Conservation (phyloP, 2,797 vertebrate species). For the Pantherophis vulpinus region DNA sequence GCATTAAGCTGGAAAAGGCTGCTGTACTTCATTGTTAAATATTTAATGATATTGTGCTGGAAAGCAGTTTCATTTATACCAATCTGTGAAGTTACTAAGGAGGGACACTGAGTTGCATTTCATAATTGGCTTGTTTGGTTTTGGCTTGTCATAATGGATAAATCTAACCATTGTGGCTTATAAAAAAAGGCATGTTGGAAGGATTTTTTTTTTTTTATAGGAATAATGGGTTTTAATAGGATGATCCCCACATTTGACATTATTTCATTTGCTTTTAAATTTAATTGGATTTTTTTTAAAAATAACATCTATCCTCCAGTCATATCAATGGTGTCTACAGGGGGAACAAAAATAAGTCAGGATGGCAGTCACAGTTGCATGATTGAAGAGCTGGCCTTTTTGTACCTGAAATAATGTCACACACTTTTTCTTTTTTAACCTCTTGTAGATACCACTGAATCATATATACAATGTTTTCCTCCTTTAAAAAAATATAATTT, state of each 20-base stretch:
- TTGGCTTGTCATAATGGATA: neutral
- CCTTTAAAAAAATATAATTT: neutral
- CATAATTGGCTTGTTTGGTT: neutral
- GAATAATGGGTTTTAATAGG: neutral
- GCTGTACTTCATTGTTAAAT: neutral
- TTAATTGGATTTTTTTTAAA: neutral
- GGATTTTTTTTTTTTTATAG: neutral
- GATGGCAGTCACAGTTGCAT: neutral
- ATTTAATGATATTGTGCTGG: neutral
- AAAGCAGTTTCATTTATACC: neutral
- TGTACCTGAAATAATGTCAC: neutral
- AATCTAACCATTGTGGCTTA: neutral
- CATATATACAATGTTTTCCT: neutral
- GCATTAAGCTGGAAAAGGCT: neutral
- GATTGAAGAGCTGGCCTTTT: neutral
- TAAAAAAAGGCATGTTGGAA: neutral
- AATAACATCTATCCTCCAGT: neutral
- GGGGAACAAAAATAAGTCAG: neutral
- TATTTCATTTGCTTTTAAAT: neutral
- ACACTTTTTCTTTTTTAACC: neutral
- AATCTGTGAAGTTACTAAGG: neutral
- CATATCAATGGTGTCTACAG: neutral
- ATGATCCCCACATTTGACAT: neutral
- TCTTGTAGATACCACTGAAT: neutral
- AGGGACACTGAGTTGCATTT: neutral